Base-by-base conservation (phyloP, 2,888 invertebrate genomes). In the Limnephilus rhombicus region DNA sequence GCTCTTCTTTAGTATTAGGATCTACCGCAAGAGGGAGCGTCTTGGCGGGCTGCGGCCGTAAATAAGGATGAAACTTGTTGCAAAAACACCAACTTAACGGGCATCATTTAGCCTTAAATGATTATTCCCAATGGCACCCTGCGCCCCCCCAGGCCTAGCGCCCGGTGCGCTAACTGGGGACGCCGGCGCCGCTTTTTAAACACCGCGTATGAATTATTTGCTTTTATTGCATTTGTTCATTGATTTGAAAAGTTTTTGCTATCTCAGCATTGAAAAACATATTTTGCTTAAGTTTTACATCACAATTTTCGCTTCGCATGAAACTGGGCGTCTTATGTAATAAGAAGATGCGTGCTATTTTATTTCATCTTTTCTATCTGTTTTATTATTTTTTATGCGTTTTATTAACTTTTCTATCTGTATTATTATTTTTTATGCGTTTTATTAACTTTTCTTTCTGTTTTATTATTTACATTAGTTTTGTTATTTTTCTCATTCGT, bases 81-180 rank as follows among this genome's bases (percentile, higher is more conserved):
- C 92, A 92, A 92, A 93, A 93, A 93, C 93, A 93, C 92, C 92
- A 91, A 91, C 90, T 92, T 92, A 92, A 92, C 92, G 92, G 91
- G 90, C 91, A 91, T 92, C 92, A 88, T 91, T 92, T 93, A 90
- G 92, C 90, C 91, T 90, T 92, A 93, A 92, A 92, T 92, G 93
- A 93, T 93, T 92, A 90, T 91, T 92, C 92, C 93, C 93, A 82
- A 85, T 83, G 92, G 92, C 34, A 53, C 68, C 85, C 53, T 15
- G 41, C 83, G 34, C 80, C 53, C 41, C 68, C 53, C 34, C 3
- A 4, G 34, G 31, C 18, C 80, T 31, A 80, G 45, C 88, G n/a
- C 53, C 86, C 41, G 86, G 86, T 31, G 7, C 24, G 83, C 85
- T 90, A 87, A 80, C 87, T 49, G 41, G 86, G 90, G 83, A 82